These are phyloP conservation scores for Rhabditoides inermis DNA, from an alignment of 2,888 invertebrate genomes.

Conservation along the genomic window DNA sequence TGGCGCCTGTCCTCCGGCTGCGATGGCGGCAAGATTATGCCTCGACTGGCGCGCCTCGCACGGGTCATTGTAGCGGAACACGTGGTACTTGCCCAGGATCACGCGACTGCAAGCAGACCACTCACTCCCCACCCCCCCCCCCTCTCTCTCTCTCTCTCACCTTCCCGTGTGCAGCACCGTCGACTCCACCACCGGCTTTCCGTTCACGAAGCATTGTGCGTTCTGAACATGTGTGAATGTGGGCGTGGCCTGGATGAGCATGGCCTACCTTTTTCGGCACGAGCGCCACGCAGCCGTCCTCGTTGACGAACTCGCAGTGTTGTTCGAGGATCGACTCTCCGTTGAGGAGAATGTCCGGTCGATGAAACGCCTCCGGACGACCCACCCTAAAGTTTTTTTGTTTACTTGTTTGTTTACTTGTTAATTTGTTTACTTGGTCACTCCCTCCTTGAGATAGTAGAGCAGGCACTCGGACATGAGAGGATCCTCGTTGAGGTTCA, in stretches of 20 bases:
- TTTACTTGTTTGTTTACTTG: no score
- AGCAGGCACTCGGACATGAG: conserved; percentile 94
- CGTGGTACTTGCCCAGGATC: conserved; percentile 96
- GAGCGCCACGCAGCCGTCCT: conserved; percentile 66
- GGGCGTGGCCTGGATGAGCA: no score
- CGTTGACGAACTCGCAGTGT: conserved; percentile 92
- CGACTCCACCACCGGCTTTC: conserved; percentile 73
- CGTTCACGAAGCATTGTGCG: conserved; percentile 89
- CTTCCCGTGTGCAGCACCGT: conserved; percentile 82
- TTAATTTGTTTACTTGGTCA: conserved; percentile 61
- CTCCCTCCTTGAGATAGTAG: conserved; percentile 91
- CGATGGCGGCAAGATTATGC: conserved; percentile 56
- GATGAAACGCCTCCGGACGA: conserved; percentile 73
- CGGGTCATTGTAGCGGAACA: conserved; percentile 96
- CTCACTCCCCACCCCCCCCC: conserved; percentile 95
- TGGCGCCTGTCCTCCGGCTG: no score
- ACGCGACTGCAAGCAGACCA: no score
- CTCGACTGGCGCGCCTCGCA: conserved; percentile 49
- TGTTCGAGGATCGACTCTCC: conserved; percentile 87
- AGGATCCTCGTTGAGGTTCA: conserved; percentile 96
- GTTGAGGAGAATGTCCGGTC: conserved; percentile 86
- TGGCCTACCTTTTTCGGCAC: conserved; percentile 35
- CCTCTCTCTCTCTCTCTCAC: conserved; percentile 79
- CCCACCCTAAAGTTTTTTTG: no score
- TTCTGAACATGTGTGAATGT: no score